These are phyloP conservation scores for Falco columbarius DNA, from an alignment of 2,797 vertebrate genomes.

Conservation along the genomic window DNA sequence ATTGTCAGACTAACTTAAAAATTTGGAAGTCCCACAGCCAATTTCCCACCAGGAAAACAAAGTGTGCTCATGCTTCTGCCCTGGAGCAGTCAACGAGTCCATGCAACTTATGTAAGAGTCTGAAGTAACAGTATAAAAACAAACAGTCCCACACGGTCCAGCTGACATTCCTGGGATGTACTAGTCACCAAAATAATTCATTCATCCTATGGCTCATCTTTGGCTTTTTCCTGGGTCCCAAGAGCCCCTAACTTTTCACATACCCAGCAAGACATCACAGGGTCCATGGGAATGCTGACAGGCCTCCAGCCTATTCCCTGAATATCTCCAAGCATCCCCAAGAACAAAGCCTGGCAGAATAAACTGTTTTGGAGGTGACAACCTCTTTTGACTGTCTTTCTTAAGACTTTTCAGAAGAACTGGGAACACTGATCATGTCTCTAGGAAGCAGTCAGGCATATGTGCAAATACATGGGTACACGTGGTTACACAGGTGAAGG, in stretches of 20 bases:
- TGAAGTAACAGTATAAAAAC: not conserved
- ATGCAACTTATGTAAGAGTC: not conserved
- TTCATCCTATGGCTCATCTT: not conserved
- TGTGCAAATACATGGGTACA: not conserved
- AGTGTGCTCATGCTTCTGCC: not conserved
- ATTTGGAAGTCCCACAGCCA: not conserved
- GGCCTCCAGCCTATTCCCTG: not conserved
- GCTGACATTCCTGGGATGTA: fast-evolving
- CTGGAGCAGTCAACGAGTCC: not conserved
- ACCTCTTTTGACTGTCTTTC: not conserved
- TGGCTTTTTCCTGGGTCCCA: not conserved
- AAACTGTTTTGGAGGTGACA: not conserved
- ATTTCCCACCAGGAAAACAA: not conserved
- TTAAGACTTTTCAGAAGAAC: not conserved
- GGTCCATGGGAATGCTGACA: not conserved
- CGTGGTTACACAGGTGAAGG: not conserved
- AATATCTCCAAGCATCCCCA: not conserved
- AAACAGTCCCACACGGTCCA: not conserved
- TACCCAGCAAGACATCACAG: not conserved
- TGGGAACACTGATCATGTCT: not conserved
- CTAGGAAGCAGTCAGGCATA: not conserved
- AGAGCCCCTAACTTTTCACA: not conserved
- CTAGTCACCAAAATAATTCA: not conserved
- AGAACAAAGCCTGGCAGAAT: not conserved
- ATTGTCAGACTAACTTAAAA: not conserved